These are phyloP conservation scores for Mycogona germanica DNA, from an alignment of 2,888 invertebrate species.

Conservation along the genomic window DNA sequence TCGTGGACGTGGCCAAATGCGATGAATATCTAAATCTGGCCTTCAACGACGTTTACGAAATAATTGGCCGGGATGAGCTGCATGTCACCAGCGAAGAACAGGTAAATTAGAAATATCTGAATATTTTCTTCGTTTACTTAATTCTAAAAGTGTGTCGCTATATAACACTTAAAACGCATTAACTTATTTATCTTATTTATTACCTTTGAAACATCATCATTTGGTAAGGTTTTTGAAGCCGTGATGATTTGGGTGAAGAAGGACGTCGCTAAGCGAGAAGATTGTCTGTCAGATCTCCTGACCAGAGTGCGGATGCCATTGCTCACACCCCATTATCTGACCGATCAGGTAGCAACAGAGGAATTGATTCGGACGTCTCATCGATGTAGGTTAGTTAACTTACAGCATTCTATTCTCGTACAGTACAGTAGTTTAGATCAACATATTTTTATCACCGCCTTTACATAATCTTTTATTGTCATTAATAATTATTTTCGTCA, in stretches of 20 bases:
- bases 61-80: constrained; percentile 61
- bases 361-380: constrained; percentile 61
- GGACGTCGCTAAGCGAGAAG: constrained; percentile 44
- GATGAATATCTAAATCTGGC: constrained; percentile 59
- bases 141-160: too few species aligned
- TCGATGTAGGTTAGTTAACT: constrained; percentile 49
- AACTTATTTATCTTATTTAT: too few species aligned
- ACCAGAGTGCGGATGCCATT: constrained; percentile 64
- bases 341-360: constrained; percentile 66
- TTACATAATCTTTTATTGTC: background rate
- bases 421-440: background rate
- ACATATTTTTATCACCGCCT: background rate
- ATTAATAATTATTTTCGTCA: background rate
- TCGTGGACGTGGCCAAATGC: constrained; percentile 57
- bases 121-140: background rate
- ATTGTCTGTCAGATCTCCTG: constrained; percentile 53
- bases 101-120: constrained; percentile 27
- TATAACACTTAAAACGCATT: too few species aligned
- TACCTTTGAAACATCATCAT: too few species aligned
- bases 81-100: constrained; percentile 63
- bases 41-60: constrained; percentile 49
- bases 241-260: constrained; percentile 67
- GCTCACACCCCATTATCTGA: constrained; percentile 64
- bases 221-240: constrained; percentile 70
- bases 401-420: background rate